phyloP scores from a whole-genome alignment of 35 echinoderm and acorn worm genomes.

The Chiridota heheva region DNA sequence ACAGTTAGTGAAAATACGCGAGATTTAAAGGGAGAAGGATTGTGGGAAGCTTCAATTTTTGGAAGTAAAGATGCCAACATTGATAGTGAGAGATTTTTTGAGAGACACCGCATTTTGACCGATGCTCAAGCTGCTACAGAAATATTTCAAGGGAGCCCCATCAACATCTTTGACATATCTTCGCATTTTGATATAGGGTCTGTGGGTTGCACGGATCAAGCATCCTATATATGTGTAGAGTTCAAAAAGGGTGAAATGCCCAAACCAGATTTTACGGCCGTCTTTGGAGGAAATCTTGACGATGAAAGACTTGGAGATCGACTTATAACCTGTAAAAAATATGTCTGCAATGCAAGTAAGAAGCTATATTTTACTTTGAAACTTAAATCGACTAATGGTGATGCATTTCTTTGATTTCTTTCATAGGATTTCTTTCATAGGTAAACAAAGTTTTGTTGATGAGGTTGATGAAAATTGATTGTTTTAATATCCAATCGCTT shows the following conservation, averaged over 20 bases:
- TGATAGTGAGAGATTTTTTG: conserved; percentile 37
- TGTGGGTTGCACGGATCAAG: conserved; percentile 79
- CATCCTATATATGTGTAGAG: conserved; percentile 72
- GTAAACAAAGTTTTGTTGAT: too few relatives aligned
- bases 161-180: conserved; percentile 50
- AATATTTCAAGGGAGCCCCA: conserved; percentile 22
- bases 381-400: too few relatives aligned
- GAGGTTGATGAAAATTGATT: too few relatives aligned
- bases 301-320: too few relatives aligned
- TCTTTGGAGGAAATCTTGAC: conserved; percentile 14
- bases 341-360: conserved; percentile 71
- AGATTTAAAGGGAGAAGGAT: conserved; percentile 52
- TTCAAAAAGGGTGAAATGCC: conserved; percentile 75
- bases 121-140: conserved; percentile 24
- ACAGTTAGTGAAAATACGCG: conserved; percentile 43
- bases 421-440: too few relatives aligned
- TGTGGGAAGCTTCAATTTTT: conserved; percentile 67
- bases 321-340: conserved; percentile 69
- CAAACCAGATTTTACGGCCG: conserved; percentile 53
- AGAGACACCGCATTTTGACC: conserved; percentile 44
- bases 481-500: too few relatives aligned
- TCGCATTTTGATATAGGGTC: conserved; percentile 74
- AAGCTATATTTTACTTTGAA: too few relatives aligned
- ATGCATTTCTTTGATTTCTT: too few relatives aligned
- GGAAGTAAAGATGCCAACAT: conserved; percentile 57